These are phyloP conservation scores for Riparia riparia DNA, from an alignment of 2,113 vertebrate genomes.

Conservation along the genomic window DNA sequence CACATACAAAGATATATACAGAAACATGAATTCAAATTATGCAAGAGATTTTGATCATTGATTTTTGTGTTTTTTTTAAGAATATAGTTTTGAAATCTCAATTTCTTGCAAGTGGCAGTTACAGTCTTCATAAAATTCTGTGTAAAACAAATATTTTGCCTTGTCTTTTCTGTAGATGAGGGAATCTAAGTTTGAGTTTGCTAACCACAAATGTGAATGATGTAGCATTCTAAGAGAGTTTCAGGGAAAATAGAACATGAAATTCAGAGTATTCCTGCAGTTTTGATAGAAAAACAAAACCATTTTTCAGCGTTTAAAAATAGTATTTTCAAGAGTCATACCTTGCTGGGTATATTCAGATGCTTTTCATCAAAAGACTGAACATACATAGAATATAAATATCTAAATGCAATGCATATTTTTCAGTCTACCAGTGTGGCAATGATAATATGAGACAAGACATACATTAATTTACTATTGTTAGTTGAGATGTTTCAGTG, in stretches of 20 bases:
- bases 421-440: background rate
- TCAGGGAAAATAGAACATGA: background rate
- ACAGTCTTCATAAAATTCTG: background rate
- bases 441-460: background rate
- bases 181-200: background rate
- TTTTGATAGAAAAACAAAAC: background rate
- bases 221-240: background rate
- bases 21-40: background rate
- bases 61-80: background rate
- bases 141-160: background rate
- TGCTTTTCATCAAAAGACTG: background rate
- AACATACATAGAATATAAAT: background rate
- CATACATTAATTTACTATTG: slow-evolving; percentile 15
- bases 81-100: background rate
- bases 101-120: background rate
- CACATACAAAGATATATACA: background rate
- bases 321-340: background rate
- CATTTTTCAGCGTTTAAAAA: background rate
- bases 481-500: background rate
- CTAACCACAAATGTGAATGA: background rate
- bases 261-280: background rate
- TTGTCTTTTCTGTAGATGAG: background rate
- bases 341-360: background rate
- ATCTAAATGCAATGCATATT: background rate
- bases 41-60: background rate